Base-by-base conservation (phyloP, 2,113 vertebrate species). In the Cygnus atratus region DNA sequence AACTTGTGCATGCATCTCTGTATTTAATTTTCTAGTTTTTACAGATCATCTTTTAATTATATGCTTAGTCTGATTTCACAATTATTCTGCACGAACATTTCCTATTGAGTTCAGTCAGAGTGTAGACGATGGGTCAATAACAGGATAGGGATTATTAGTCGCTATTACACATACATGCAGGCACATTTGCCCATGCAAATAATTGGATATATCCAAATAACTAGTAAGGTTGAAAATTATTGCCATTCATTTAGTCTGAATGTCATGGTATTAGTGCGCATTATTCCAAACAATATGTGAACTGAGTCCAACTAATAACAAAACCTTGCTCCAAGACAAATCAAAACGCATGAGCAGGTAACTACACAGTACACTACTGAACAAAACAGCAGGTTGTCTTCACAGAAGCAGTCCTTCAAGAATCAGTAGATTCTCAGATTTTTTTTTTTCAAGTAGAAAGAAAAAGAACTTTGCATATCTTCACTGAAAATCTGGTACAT, bases 121-220 rank as follows among this genome's bases (percentile, higher is more conserved):
- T 92, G 87, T 76, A 41, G 72, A 73, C 77, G 91, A 87, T 66
- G 54, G 88, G 91, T 97, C 96, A 96, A 70, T 94, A 96, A 87
- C 55, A 85, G 48, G 85, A 76, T 76, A 91, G 58, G 81, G 92
- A 85, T 93, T 95, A 93, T 95, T 94, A 95, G 88, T 93, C 93
- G 92, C 77, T 80, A 74, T 93, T 94, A 89, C 59, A 89, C 67
- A 67, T 76, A 59, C 46, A 94, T 1, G 7, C 3, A 46, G 93
- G 88, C 92, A 87, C 74, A 87, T 79, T 96, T 97, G 80, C 74
- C 88, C 90, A 92, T 93, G 92, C 90, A 96, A 96, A 92, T 96
- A 96, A 96, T 96, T 94, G 80, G 88, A 94, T 96, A 92, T 93
- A 94, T 94, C 84, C 78, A 94, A 94, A 91, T 93, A 96, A 87